Conservation (phyloP, 2,888 invertebrate species). For the Acanthacorydalis orientalis region DNA sequence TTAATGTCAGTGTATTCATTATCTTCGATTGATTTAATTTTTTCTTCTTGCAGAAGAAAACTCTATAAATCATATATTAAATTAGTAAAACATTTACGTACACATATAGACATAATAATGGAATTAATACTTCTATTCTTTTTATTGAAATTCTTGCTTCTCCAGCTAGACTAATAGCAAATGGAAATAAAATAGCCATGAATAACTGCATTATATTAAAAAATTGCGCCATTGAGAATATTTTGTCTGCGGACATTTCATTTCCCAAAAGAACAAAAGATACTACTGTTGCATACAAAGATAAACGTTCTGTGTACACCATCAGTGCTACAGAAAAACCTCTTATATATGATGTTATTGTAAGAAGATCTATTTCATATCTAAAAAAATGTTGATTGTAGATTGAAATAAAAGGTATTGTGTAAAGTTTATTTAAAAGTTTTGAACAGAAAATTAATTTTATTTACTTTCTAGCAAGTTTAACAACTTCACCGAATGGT, state of each 20-base stretch:
- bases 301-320: constrained; percentile 72
- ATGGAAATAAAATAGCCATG: constrained; percentile 46
- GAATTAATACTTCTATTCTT: constrained; percentile 36
- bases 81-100: too few species aligned
- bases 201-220: constrained; percentile 54
- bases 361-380: constrained; percentile 47
- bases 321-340: constrained; percentile 44
- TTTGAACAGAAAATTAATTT: not conserved
- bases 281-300: constrained; percentile 65
- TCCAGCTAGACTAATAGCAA: constrained; percentile 39
- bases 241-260: constrained; percentile 38
- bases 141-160: constrained; percentile 45
- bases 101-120: not conserved
- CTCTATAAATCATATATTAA: constrained; percentile 11
- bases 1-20: constrained; percentile 17
- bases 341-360: constrained; percentile 45
- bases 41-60: constrained; percentile 29
- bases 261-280: constrained; percentile 54
- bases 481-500: constrained; percentile 46
- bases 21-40: constrained; percentile 11
- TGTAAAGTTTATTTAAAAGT: too few species aligned
- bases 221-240: constrained; percentile 55
- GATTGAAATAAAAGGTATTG: too few species aligned
- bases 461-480: constrained; percentile 37
- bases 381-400: too few species aligned